phyloP scores from a whole-genome alignment of 2,113 vertebrate genomes.

The Notechis scutatus region DNA sequence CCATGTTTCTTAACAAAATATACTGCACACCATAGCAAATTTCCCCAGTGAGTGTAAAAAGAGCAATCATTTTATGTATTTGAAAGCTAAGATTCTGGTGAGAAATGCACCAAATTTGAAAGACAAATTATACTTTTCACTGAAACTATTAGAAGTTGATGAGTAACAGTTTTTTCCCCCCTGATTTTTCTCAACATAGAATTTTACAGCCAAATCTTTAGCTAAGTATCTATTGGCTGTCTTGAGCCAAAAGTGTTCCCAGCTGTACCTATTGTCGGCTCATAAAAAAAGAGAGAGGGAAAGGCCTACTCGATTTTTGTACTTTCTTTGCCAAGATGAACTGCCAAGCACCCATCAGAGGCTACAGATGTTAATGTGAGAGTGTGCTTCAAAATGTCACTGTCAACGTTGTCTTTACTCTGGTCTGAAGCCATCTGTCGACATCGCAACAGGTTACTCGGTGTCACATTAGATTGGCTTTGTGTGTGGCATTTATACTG shows the following conservation, averaged over 20 bases:
- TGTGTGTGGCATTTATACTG: neutral
- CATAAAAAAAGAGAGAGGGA: neutral
- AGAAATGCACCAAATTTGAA: neutral
- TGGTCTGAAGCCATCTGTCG: neutral
- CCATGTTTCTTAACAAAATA: neutral
- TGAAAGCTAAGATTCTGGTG: neutral
- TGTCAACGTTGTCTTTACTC: neutral
- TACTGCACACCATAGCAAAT: neutral
- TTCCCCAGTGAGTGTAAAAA: neutral
- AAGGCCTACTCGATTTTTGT: neutral
- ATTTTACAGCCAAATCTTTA: neutral
- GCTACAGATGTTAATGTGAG: neutral
- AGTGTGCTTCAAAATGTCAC: constrained; percentile 2
- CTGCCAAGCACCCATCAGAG: constrained; percentile 8
- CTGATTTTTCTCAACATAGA: neutral
- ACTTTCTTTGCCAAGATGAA: neutral
- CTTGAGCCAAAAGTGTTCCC: neutral
- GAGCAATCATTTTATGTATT: neutral
- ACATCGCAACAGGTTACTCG: neutral
- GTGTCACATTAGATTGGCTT: neutral
- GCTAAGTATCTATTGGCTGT: neutral
- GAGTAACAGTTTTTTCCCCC: neutral
- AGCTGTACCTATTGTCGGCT: neutral
- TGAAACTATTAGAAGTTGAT: neutral
- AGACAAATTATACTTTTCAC: neutral